Base-by-base conservation (phyloP, 2,888 invertebrate genomes). In the Luperina testacea region DNA sequence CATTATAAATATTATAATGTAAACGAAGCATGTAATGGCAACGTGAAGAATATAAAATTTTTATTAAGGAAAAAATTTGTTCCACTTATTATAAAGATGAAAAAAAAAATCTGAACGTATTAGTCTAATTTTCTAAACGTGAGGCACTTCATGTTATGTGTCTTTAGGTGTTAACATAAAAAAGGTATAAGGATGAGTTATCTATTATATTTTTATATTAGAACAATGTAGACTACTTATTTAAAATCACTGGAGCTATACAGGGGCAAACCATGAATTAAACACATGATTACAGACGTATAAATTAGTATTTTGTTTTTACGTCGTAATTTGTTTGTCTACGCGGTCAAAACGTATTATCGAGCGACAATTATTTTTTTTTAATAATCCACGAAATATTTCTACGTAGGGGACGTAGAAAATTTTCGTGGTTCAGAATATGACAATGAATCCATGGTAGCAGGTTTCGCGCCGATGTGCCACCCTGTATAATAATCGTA, bases 11-110 rank as follows among this genome's bases (percentile, higher is more conserved):
- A 63, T 72, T 51, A 80, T 45, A 70, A 81, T 65, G 20, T 72
- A 65, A 69, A 65, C 64, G 74, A 73, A 81, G n/a, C 57, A 48
- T 72, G 67, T 85, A 85, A 85, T 75, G 63, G 63, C 20, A 45
- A 72, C 32, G 17, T 45, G 24, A 59, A 68, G 57, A 64, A 72
- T 72, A 84, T 27, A 80, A 72, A 7, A 67, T 67, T 61, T 74
- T 65, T 78, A 65, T 71, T 24, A 67, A 70, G 64, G 48, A 53
- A 68, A 59, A 68, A 80, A 48, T 24, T 63, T 72, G 42, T 69
- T 80, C 57, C 68, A 59, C 63, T 84, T 84, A 72, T 27, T 27
- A 27, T 24, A 4, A 59, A 72, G 57, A 80, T 45, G 72, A 68
- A 72, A 75, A n/a, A n/a, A 80, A 38, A 80, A 64, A 72, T 79